Conservation (phyloP, 2,797 vertebrate species). For the Erethizon dorsatum region DNA sequence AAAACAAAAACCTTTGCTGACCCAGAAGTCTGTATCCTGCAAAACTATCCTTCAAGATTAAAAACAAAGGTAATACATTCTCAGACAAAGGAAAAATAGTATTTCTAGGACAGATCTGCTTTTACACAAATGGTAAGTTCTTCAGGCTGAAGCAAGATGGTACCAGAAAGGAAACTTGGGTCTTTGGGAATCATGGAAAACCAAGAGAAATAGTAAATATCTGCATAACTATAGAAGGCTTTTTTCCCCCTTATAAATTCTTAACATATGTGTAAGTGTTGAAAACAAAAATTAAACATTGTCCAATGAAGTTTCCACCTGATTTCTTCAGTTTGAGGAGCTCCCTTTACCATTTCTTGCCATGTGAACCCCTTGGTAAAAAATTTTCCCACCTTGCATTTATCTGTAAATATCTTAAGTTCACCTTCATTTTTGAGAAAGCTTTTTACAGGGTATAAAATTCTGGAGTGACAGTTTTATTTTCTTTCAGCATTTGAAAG, state of each 20-base stretch:
- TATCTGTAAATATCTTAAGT: constrained; percentile 27
- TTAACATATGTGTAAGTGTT: background rate
- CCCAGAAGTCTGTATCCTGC: background rate
- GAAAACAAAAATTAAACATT: constrained; percentile 35
- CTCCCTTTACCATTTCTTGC: constrained; percentile 1
- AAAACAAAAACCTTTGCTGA: background rate
- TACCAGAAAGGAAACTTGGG: background rate
- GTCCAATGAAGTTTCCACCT: background rate
- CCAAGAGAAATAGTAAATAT: constrained; percentile 31
- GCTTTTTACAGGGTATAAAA: constrained; percentile 23
- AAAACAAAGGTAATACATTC: constrained; percentile 14
- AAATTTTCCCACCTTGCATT: background rate
- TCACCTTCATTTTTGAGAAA: background rate
- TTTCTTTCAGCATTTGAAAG: background rate
- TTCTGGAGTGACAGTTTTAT: background rate
- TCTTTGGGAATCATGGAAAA: background rate
- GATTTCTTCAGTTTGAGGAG: background rate
- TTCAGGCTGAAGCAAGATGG: constrained; percentile 34
- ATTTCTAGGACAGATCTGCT: background rate
- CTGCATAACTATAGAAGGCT: background rate
- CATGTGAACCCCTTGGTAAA: background rate
- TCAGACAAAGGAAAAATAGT: constrained; percentile 26
- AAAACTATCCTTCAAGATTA: background rate
- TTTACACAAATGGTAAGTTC: background rate
- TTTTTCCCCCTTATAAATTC: background rate